Base-by-base conservation (phyloP, 2,113 vertebrate genomes). In the Corydoras maculifer region DNA sequence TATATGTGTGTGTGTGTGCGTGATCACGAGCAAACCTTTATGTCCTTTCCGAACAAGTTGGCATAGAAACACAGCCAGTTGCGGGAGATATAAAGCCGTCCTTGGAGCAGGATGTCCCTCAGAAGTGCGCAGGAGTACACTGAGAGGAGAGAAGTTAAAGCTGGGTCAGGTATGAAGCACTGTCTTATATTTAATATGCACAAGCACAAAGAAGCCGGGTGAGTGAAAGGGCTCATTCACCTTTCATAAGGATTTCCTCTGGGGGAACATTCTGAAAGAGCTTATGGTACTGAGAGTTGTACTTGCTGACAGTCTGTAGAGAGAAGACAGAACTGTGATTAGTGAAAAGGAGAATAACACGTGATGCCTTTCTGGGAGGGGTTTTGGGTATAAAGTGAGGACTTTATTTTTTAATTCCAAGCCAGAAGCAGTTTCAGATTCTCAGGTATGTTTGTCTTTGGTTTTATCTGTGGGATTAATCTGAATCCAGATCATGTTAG, bases 61-160 rank as follows among this genome's bases (percentile, higher is more conserved):
- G 95, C 95, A 0, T 97, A 93, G 88, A 98, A 98, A 85, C 96
- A 98, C 80, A 98, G 88, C 96, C 96, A 98, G 87, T 96, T 94
- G 78, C 92, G 90, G 62, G 96, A 98, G 81, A 98, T 98, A 84
- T 97, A 98, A 74, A 98, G 94, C 2, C 96, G 91, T 8, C 96
- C 96, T 77, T 98, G 96, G 43, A 98, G 91, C 15, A 98, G 91
- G 67, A 98, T 93, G 25, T 98, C 96, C 85, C 91, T 89, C 85
- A 97, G 94, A 31, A 98, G 93, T 2, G 96, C 95, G 0, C 96
- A 98, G 80, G 96, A 98, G 68, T 96, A 98, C 75, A 94, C 96
- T 98, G 81, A 6, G 43, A 43, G 9, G 18, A 25, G 18, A 25
- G 18, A 25, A 25, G 18, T 25, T 25, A 25, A 25, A 25, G 18